Base-by-base conservation (phyloP, 2,888 invertebrate species). In the Atherix ibis region DNA sequence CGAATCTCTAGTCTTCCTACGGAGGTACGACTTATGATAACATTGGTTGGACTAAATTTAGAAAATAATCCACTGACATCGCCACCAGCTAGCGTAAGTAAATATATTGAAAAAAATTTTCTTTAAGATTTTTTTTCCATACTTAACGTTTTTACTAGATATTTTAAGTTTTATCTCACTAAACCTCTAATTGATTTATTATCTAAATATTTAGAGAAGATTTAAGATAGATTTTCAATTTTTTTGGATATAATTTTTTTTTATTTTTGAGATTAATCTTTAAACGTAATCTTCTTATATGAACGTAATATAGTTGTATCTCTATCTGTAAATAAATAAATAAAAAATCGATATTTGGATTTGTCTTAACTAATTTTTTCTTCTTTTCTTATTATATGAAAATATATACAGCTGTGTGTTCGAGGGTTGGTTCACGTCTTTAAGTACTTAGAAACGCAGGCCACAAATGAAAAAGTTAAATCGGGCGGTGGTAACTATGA, bases 361-460 rank as follows among this genome's bases (percentile, higher is more conserved):
- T n/a, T n/a, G n/a, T n/a, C n/a, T n/a, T n/a, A n/a, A n/a, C n/a
- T n/a, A n/a, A n/a, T n/a, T n/a, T n/a, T n/a, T n/a, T n/a, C n/a
- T n/a, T n/a, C n/a, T n/a, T n/a, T n/a, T n/a, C n/a, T n/a, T n/a
- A n/a, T n/a, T n/a, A n/a, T n/a, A n/a, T n/a, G n/a, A n/a, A n/a
- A n/a, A n/a, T n/a, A 14, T 30, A 44, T 57, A 5, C 61, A 87
- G 85, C 66, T 87, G 46, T 92, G 91, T 65, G 80, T 80, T 63
- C 76, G 89, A 58, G 92, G 94, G 47, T 73, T 87, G 53, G 84
- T 88, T 53, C 92, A 94, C 62, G 85, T 94, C 49, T 91, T 91
- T 68, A 92, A 92, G 61, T 91, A 82, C 64, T 68, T 94, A 46
- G 89, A 91, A 58, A 80, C 79, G 52, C 83, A 87, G 65, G 84